These are phyloP conservation scores for Sialis lutaria DNA, from an alignment of 2,888 invertebrate genomes.

Conservation along the genomic window DNA sequence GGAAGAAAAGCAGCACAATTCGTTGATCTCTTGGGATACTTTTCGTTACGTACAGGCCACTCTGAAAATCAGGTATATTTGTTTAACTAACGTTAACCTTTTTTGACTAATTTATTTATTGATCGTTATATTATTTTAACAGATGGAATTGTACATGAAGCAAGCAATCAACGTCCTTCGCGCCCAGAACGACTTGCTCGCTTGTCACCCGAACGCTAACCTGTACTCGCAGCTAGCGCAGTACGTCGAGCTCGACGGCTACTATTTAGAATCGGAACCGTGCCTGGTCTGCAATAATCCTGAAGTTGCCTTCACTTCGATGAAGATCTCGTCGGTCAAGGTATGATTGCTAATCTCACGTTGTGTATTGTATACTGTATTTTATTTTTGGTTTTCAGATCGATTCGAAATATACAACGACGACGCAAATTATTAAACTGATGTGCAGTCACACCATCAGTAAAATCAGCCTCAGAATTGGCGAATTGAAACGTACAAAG, in stretches of 20 bases:
- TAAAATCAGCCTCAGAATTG: slow-evolving; percentile 80
- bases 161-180: slow-evolving; percentile 72
- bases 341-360: slow-evolving; percentile 21
- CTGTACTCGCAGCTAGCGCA: slow-evolving; percentile 83
- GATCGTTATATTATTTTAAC: slow-evolving; percentile 13
- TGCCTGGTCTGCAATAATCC: slow-evolving; percentile 97
- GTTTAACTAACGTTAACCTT: too few species aligned
- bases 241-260: slow-evolving; percentile 91
- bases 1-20: slow-evolving; percentile 93
- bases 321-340: slow-evolving; percentile 85
- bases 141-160: slow-evolving; percentile 61
- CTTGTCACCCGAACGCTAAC: slow-evolving; percentile 86
- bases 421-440: slow-evolving; percentile 92
- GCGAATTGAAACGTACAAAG: slow-evolving; percentile 89
- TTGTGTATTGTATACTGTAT: slow-evolving; percentile 1
- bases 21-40: slow-evolving; percentile 89
- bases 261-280: slow-evolving; percentile 91
- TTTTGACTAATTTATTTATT: slow-evolving; percentile 2
- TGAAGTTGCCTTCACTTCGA: slow-evolving; percentile 78
- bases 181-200: slow-evolving; percentile 74
- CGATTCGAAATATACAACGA: slow-evolving; percentile 95
- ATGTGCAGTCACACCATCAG: slow-evolving; percentile 91
- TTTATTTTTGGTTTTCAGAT: slow-evolving; percentile 27
- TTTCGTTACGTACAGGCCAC: slow-evolving; percentile 70
- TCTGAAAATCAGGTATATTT: slow-evolving; percentile 38